Evolutionary conservation across 2,888 invertebrate species (phyloP), one percentile per base, ranked within the genome.

Genomic region (Clusia tigrina): DNA sequence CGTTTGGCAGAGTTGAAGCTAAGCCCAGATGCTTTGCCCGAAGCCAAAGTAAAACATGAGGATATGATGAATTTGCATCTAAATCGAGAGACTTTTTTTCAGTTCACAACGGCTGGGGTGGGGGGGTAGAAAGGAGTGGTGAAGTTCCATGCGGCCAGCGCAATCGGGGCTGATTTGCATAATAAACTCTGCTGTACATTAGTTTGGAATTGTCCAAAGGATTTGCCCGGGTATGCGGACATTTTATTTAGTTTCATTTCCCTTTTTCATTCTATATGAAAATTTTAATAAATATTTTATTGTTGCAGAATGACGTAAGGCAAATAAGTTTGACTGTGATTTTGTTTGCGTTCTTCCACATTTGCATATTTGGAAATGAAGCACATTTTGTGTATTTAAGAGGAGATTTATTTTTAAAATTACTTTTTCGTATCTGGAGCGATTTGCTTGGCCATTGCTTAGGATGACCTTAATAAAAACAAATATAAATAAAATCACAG

Each of bases 31-130:
- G 20, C 48, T 48, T 9, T 9, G 20, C 48, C 48, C 2, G 48
- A 48, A 48, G 48, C 48, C 48, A 48, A 48, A 10, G 42, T 60
- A 60, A 61, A 55, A 51, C 56, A 48, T 48, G 52, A 37, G 71
- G 77, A 75, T 76, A 73, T 80, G 78, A 79, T 79, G 80, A 81
- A 81, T 81, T 81, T 81, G 81, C 81, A 81, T 81, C 79, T 81
- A 81, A 81, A 81, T 81, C 81, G 81, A 81, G 80, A 66, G 68
- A 70, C 71, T 69, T 77, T 69, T 62, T n/a, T n/a, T n/a, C n/a
- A 25, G 20, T 12, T 23, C 37, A 58, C 52, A 53, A 32, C 25
- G 37, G 32, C 48, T 32, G 26, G 48, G 52, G 10, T 1, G 32
- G 17, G 51, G n/a, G 22, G 18, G n/a, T 37, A 26, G n/a, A n/a